Evolutionary conservation across 1,140 invertebrate species (phyloP).

Genomic region (Aradophagus sp.): DNA sequence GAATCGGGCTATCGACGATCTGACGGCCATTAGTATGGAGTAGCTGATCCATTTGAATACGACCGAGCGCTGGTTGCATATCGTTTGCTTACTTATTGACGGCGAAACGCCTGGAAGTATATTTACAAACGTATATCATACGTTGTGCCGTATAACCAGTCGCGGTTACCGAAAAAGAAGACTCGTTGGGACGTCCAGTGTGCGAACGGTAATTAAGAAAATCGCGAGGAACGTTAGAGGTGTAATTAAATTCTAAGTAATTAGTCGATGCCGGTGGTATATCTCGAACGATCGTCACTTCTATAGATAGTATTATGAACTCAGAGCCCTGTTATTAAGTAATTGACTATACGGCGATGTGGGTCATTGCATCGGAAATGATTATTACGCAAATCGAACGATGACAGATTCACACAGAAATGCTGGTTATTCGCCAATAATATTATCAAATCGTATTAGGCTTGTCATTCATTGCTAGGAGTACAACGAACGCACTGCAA

Average conservation of each 20-base stretch:
- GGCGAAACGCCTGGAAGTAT: conserved; percentile 3
- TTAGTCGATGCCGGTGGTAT: conserved; percentile 33
- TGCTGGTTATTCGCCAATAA: conserved; percentile 18
- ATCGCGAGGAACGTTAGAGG: conserved; percentile 9
- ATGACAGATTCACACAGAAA: conserved; percentile 22
- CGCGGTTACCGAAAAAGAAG: too few relatives aligned
- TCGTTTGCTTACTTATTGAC: conserved; percentile 11
- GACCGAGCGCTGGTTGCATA: conserved; percentile 12
- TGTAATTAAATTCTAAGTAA: conserved; percentile 43
- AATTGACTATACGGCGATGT: conserved; percentile 41
- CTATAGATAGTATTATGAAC: too few relatives aligned
- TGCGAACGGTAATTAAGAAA: conserved; percentile 21
- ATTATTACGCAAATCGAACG: conserved; percentile 34
- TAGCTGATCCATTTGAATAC: conserved; percentile 26
- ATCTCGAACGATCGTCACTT: conserved; percentile 21
- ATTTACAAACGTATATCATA: not conserved
- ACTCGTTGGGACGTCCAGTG: too few relatives aligned
- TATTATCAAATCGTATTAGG: conserved; percentile 24
- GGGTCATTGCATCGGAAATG: conserved; percentile 42
- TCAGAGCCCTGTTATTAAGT: conserved; percentile 39
- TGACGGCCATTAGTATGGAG: conserved; percentile 33
- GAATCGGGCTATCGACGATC: conserved; percentile 35
- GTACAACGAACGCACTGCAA: not conserved
- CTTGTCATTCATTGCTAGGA: conserved; percentile 3
- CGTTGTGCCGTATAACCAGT: too few relatives aligned